Conservation (phyloP, 2,888 invertebrate genomes). For the Hirtodrosophila trivittata region DNA sequence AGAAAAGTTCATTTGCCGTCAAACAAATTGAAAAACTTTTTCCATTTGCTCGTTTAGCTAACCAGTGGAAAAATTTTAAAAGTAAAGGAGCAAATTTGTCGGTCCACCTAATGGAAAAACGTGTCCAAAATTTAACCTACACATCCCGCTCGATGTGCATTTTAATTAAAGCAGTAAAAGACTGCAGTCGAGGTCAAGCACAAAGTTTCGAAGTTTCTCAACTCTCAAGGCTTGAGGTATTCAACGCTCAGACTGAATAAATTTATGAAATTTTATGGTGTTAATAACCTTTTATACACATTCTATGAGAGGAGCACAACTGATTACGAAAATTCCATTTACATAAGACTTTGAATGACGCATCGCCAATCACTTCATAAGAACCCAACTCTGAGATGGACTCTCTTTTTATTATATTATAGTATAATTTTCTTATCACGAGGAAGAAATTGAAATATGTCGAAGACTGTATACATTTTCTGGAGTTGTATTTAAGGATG, state of each 20-base stretch:
- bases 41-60: slow-evolving; percentile 63
- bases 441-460: too few species aligned
- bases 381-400: too few species aligned
- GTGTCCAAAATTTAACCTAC: slow-evolving; percentile 50
- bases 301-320: too few species aligned
- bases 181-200: slow-evolving; percentile 43
- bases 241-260: slow-evolving; percentile 21
- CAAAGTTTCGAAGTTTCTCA: slow-evolving; percentile 18
- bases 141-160: slow-evolving; percentile 52
- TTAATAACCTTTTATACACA: too few species aligned
- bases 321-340: too few species aligned
- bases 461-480: too few species aligned
- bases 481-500: too few species aligned
- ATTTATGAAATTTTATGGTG: slow-evolving; percentile 8
- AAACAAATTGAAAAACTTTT: slow-evolving; percentile 77
- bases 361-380: too few species aligned
- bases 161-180: slow-evolving; percentile 63
- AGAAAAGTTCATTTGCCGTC: slow-evolving; percentile 72
- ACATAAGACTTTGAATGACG: too few species aligned
- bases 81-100: slow-evolving; percentile 49
- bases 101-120: slow-evolving; percentile 35
- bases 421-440: too few species aligned
- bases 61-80: slow-evolving; percentile 54
- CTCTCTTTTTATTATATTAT: too few species aligned
- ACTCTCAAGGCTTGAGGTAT: slow-evolving; percentile 1